Evolutionary conservation across 2,888 invertebrate genomes (phyloP).

Genomic region (Myathropa florea): DNA sequence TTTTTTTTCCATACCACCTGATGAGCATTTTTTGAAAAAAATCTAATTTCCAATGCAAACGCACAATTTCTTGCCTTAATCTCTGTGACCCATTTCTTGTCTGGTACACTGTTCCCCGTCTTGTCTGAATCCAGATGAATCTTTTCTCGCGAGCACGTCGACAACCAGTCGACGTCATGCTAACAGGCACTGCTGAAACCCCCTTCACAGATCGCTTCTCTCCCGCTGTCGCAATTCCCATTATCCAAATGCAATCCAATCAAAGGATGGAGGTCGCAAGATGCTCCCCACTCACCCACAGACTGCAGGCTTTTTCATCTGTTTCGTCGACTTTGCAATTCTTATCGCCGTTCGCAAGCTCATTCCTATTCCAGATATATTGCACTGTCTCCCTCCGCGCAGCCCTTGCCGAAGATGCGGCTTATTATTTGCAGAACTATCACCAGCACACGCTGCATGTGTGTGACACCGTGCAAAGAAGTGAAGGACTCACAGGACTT

Average conservation of each 20-base stretch:
- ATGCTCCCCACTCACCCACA: not conserved
- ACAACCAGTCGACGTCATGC: too few species aligned
- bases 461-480: not conserved
- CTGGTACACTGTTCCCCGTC: too few species aligned
- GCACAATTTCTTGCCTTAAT: too few species aligned
- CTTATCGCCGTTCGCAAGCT: not conserved
- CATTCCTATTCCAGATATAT: not conserved
- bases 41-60: too few species aligned
- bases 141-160: too few species aligned
- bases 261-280: constrained; percentile 6
- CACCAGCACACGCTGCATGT: not conserved
- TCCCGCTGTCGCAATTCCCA: constrained; percentile 11
- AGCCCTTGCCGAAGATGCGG: not conserved
- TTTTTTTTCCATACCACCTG: not conserved
- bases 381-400: not conserved
- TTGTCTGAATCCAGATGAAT: too few species aligned
- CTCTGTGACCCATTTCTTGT: too few species aligned
- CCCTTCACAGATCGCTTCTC: not conserved
- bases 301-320: not conserved
- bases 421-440: constrained; percentile 34
- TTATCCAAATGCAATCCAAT: constrained; percentile 51
- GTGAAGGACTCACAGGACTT: constrained; percentile 21
- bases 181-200: not conserved
- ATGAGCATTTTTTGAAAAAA: too few species aligned
- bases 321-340: not conserved